Evolutionary conservation across 1,140 invertebrate genomes (phyloP).

Genomic region (Formica exsecta): DNA sequence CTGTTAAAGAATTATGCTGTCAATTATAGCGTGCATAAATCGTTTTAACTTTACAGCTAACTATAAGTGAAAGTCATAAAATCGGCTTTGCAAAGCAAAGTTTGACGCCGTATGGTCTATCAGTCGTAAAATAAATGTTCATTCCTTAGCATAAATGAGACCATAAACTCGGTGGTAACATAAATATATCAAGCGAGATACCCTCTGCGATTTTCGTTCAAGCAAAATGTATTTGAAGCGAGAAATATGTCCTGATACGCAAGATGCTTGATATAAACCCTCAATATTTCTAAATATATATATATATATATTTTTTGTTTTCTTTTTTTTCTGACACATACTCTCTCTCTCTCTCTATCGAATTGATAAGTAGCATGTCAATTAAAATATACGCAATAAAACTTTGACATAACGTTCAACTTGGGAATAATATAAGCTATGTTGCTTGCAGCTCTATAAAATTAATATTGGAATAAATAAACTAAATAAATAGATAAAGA

Average conservation of each 20-base stretch:
- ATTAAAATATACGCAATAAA: not conserved
- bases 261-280: not conserved
- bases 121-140: constrained; percentile 4
- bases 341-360: not conserved
- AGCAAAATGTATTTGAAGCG: constrained; percentile 7
- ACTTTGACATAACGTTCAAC: not conserved
- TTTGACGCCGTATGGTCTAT: constrained; percentile 18
- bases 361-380: not conserved
- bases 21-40: constrained; percentile 29
- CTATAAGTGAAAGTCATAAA: constrained; percentile 41
- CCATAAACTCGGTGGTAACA: constrained; percentile 19
- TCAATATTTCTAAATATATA: not conserved
- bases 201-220: not conserved
- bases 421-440: not conserved
- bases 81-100: constrained; percentile 19
- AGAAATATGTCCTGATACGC: not conserved
- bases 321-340: not conserved
- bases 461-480: not conserved
- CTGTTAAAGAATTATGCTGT: constrained; percentile 33
- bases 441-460: not conserved
- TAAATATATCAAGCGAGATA: constrained; percentile 37
- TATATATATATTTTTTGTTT: not conserved
- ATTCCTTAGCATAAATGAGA: constrained; percentile 31
- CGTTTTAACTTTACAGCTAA: constrained; percentile 26
- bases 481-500: not conserved